Conservation (phyloP, 2,113 vertebrate species). For the Caranx ignobilis region DNA sequence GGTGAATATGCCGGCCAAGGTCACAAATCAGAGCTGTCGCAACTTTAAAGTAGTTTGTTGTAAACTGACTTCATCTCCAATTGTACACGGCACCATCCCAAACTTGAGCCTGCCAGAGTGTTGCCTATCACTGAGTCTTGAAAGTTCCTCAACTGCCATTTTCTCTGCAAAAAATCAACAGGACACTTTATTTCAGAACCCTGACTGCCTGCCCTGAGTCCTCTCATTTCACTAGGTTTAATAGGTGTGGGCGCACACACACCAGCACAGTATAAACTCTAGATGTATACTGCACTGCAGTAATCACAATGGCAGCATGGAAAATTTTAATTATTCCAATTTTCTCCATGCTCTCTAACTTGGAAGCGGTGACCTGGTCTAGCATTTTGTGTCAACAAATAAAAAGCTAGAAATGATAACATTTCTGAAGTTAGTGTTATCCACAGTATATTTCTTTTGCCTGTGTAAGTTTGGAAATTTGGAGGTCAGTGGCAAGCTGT, state of each 20-base stretch:
- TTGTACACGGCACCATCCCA: background rate
- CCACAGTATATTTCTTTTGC: slow-evolving; percentile 45
- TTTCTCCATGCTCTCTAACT: slow-evolving; percentile 32
- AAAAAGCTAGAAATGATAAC: slow-evolving; percentile 38
- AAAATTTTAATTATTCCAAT: slow-evolving; percentile 46
- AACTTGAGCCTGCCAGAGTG: background rate
- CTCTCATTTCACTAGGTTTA: background rate
- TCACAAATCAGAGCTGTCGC: background rate
- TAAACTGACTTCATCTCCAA: background rate
- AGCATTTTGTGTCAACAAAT: slow-evolving; percentile 32
- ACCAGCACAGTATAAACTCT: slow-evolving; percentile 28
- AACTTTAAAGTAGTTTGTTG: background rate
- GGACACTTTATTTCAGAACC: background rate
- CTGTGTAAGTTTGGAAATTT: slow-evolving; percentile 38
- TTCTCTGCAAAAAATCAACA: background rate
- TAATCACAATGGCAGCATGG: slow-evolving; percentile 42
- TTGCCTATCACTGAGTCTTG: background rate
- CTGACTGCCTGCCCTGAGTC: background rate
- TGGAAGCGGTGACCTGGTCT: slow-evolving; percentile 33
- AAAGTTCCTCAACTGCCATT: background rate
- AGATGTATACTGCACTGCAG: slow-evolving; percentile 20
- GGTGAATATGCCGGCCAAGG: background rate
- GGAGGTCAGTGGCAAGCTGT: slow-evolving; percentile 38
- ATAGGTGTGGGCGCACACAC: slow-evolving; percentile 15
- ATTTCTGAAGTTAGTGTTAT: slow-evolving; percentile 45